Conservation (phyloP, 2,888 invertebrate genomes). For the Eupeodes latifasciatus region DNA sequence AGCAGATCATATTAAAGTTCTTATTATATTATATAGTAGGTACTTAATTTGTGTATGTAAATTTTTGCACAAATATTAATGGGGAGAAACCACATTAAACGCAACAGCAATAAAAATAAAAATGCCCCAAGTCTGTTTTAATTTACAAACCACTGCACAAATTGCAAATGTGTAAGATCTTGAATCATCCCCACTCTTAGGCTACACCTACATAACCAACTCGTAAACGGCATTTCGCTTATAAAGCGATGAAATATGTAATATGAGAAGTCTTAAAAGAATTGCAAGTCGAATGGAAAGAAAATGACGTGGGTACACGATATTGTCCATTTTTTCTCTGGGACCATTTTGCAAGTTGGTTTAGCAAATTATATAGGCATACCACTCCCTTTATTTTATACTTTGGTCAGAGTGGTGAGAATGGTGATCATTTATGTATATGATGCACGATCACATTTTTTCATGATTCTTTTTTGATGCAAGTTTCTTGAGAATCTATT, state of each 20-base stretch:
- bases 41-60: neutral
- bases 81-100: constrained; percentile 25
- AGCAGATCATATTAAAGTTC: neutral
- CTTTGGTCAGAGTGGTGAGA: neutral
- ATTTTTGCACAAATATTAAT: constrained; percentile 43
- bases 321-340: constrained; percentile 27
- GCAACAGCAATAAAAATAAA: neutral
- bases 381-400: constrained; percentile 64
- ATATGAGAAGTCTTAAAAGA: constrained; percentile 51
- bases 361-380: constrained; percentile 17
- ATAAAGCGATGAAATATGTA: constrained; percentile 26
- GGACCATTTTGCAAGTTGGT: constrained; percentile 48
- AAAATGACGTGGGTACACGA: neutral
- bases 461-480: constrained; percentile 16
- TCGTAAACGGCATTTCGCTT: neutral
- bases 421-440: neutral
- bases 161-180: constrained; percentile 47
- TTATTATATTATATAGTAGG: neutral
- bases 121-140: constrained; percentile 50
- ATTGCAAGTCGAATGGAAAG: neutral
- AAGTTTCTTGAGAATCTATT: neutral
- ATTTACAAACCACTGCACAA: constrained; percentile 56
- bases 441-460: constrained; percentile 26
- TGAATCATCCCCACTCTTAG: constrained; percentile 43
- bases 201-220: neutral